These are phyloP conservation scores for Trachymyrmex cornetzi DNA, from an alignment of 1,140 invertebrate species.

Conservation along the genomic window DNA sequence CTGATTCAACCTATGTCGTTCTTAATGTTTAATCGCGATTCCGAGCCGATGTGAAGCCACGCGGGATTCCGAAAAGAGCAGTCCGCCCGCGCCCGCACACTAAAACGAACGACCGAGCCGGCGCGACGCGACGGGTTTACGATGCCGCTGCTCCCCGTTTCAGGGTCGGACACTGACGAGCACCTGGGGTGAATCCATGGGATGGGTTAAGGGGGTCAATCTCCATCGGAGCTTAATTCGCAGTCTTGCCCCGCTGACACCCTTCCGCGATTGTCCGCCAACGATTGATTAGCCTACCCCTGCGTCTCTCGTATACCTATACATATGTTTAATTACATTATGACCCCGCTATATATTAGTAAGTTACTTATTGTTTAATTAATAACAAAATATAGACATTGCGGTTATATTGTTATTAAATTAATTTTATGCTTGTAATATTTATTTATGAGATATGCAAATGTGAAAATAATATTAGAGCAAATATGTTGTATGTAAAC, in stretches of 20 bases:
- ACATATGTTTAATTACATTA: conserved; percentile 21
- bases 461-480: conserved; percentile 31
- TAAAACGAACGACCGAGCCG: conserved; percentile 74
- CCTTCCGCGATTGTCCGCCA: conserved; percentile 67
- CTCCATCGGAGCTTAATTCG: conserved; percentile 76
- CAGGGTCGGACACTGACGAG: conserved; percentile 78
- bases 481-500: conserved; percentile 2
- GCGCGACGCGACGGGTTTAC: conserved; percentile 66
- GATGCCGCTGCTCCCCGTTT: conserved; percentile 68
- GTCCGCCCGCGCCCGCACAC: conserved; percentile 56
- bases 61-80: conserved; percentile 62
- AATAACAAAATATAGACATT: not conserved
- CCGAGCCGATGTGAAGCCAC: conserved; percentile 60
- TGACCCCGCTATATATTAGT: not conserved
- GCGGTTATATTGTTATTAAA: not conserved
- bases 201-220: conserved; percentile 76
- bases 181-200: conserved; percentile 76
- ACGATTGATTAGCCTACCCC: not conserved
- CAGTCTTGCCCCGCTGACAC: conserved; percentile 76
- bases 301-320: not conserved
- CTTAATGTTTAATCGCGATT: conserved; percentile 76
- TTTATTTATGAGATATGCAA: conserved; percentile 23
- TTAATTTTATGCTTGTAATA: conserved; percentile 6
- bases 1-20: conserved; percentile 53
- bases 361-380: not conserved